Conservation (phyloP, 2,113 vertebrate species). For the Oryzias javanicus region DNA sequence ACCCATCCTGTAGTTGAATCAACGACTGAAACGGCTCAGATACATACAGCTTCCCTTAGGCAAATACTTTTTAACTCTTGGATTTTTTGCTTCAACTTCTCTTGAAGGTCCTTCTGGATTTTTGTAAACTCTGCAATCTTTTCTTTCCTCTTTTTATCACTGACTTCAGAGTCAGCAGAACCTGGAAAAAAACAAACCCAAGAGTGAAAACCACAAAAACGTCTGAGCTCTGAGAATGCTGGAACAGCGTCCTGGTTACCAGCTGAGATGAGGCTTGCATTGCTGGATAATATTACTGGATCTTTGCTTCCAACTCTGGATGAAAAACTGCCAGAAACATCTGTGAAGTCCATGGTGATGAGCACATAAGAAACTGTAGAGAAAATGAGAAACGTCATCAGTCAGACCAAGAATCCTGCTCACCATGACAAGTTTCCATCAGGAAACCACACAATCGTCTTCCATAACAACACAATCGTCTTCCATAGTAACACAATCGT, state of each 20-base stretch:
- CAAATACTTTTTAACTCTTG: conserved; percentile 94
- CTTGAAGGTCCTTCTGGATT: conserved; percentile 88
- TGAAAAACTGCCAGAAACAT: conserved; percentile 82
- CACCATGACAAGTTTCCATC: no score
- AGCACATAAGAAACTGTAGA: conserved; percentile 87
- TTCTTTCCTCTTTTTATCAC: conserved; percentile 92
- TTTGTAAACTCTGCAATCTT: conserved; percentile 90
- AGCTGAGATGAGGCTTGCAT: conserved; percentile 92
- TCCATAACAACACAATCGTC: no score
- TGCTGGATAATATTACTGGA: conserved; percentile 94
- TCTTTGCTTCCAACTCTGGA: conserved; percentile 83
- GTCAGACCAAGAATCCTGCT: no score
- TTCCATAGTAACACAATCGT: no score
- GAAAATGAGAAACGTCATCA: neutral
- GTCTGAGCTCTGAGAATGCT: neutral
- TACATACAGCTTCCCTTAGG: conserved; percentile 91
- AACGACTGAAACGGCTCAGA: neutral
- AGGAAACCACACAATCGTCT: no score
- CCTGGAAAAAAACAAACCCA: conserved; percentile 69
- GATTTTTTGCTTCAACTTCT: conserved; percentile 84
- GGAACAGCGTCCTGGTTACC: conserved; percentile 71
- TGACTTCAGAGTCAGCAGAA: conserved; percentile 90
- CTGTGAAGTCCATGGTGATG: conserved; percentile 93
- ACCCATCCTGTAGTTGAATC: neutral
- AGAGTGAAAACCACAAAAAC: conserved; percentile 18